A percentile compares a stretch with the other conserved stretches of the same genome.
phyloP scores from a whole-genome alignment of 2,797 vertebrate genomes.

The Acanthis flammea region DNA sequence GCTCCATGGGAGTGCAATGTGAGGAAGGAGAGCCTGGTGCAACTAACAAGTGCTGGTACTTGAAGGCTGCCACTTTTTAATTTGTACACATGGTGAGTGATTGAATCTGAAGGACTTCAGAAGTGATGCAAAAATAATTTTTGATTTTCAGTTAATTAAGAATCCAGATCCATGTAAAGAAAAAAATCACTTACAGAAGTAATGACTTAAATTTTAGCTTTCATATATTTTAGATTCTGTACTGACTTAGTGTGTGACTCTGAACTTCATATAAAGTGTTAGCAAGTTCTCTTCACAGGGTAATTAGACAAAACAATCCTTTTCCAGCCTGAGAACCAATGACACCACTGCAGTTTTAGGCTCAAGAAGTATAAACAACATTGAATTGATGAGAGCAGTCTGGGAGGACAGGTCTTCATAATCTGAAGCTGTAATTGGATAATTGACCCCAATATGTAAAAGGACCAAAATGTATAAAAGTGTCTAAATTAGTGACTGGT shows the following conservation, averaged over 20 bases:
- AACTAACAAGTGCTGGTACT: rapidly evolving
- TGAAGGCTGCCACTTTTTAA: background rate
- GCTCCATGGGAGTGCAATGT: constrained; percentile 13
- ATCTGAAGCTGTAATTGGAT: background rate
- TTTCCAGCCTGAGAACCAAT: background rate
- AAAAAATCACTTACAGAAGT: background rate
- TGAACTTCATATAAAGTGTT: background rate
- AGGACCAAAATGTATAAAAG: background rate
- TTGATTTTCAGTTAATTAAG: background rate
- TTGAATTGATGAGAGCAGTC: background rate
- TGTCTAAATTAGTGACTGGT: background rate
- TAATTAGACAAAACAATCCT: background rate
- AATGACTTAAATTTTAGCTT: background rate
- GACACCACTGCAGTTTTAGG: background rate
- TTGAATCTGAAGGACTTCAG: background rate
- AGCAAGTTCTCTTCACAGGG: background rate
- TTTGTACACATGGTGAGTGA: background rate
- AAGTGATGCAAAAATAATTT: background rate
- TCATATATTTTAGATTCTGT: background rate
- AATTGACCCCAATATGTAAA: background rate
- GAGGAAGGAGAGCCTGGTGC: constrained; percentile 34
- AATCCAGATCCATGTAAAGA: background rate
- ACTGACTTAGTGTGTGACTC: background rate
- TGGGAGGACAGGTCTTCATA: background rate
- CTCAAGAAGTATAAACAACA: background rate